Evolutionary conservation across 1,140 invertebrate species (phyloP), one percentile per base, ranked within the genome.

Genomic region (Pteromalus puparum): DNA sequence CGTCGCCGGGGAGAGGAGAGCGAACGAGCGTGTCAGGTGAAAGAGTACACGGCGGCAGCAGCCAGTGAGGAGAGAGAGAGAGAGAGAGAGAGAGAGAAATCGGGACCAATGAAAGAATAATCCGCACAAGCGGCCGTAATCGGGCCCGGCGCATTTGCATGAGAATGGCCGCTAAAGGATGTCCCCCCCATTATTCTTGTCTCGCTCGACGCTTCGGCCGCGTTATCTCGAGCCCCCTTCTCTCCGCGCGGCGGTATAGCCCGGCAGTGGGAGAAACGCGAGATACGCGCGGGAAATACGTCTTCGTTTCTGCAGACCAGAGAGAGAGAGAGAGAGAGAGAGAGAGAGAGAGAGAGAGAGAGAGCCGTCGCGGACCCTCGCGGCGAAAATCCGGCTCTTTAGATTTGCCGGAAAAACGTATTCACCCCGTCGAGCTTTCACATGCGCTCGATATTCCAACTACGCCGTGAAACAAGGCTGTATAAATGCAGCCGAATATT

Each of bases 131-230:
- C 88, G 89, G 88, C 87, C 89, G 90, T 91, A 91, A 91, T 91
- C 90, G 88, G 89, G n/a, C 74, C 72, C 86, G 87, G 87, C 85
- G 87, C 88, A 91, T 91, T 91, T 91, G 90, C 90, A 91, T 91
- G 89, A 90, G 89, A 91, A 91, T 90, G 89, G 89, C 46, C 90
- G 89, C 88, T 90, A 90, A 90, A 90, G 88, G 90, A 90, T 90
- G 89, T 88, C 88, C 88, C 86, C 86, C 86, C 88, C 89, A 90
- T 91, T 90, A 91, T 90, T 91, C 90, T 91, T 89, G 87, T 87
- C 84, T 88, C 89, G 72, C 72, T 38, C 28, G 34, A 28, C 72
- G 72, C 24, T 26, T 26, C 30, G 72, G 21, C 70, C 68, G 21
- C 21, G 88, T 90, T 90, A 90, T 90, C 90, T 90, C 86, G 85